These are phyloP conservation scores for Gymnocheta viridis DNA, from an alignment of 2,888 invertebrate species.

Conservation along the genomic window DNA sequence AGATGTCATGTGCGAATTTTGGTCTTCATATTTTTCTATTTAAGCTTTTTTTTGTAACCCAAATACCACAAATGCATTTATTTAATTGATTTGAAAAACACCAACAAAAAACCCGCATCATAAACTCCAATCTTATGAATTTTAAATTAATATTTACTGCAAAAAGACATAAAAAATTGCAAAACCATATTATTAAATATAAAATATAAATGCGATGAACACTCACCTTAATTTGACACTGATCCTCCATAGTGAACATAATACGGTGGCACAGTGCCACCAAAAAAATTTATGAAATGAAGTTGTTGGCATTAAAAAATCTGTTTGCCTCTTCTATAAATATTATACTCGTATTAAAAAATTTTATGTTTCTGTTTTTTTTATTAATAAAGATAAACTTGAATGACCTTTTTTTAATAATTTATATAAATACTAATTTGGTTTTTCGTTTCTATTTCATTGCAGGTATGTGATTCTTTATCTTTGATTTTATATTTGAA, in stretches of 20 bases:
- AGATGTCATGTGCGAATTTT: slow-evolving; percentile 1
- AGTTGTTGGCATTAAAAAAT: slow-evolving; percentile 8
- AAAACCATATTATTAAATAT: neutral
- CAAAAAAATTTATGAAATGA: neutral
- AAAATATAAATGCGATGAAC: slow-evolving; percentile 41
- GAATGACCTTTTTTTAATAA: slow-evolving; percentile 6
- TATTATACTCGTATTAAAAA: neutral
- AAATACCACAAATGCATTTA: slow-evolving; percentile 12
- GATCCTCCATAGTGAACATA: slow-evolving; percentile 53
- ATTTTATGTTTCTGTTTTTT: neutral
- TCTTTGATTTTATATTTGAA: slow-evolving; percentile 4
- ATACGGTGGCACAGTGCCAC: neutral
- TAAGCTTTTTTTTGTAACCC: slow-evolving; percentile 22
- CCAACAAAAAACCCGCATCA: slow-evolving; percentile 33
- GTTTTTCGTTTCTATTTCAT: slow-evolving; percentile 36
- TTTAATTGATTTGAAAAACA: slow-evolving; percentile 12
- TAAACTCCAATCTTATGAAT: neutral
- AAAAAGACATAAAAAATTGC: slow-evolving; percentile 2
- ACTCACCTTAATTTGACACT: slow-evolving; percentile 57
- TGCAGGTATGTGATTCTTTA: slow-evolving; percentile 56
- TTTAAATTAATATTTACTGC: neutral
- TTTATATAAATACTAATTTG: slow-evolving; percentile 2
- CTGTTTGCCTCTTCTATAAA: neutral
- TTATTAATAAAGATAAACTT: neutral
- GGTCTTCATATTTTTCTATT: neutral